These are phyloP conservation scores for Epinephelus awoara DNA, from an alignment of 2,797 vertebrate genomes.

Conservation along the genomic window DNA sequence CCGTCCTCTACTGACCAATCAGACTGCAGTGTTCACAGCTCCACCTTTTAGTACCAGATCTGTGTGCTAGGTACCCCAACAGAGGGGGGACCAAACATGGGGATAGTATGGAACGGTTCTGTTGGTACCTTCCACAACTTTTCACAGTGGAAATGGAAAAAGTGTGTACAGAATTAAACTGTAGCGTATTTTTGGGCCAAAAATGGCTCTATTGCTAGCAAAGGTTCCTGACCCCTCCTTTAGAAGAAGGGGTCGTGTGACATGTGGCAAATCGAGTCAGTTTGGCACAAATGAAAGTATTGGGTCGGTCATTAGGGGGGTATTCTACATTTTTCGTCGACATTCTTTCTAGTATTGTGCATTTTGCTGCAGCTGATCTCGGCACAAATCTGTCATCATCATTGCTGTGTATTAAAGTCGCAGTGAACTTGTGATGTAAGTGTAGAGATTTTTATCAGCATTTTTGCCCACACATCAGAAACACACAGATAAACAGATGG, in stretches of 20 bases:
- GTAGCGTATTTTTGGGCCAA: too few species aligned
- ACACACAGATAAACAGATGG: conserved; percentile 52
- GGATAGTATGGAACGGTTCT: too few species aligned
- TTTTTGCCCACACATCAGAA: conserved; percentile 34
- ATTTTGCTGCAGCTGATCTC: neutral
- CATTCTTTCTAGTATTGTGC: neutral
- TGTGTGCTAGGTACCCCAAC: too few species aligned
- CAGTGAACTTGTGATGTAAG: conserved; percentile 1
- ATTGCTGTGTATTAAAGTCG: neutral
- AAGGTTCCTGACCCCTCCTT: too few species aligned
- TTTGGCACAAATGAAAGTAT: neutral
- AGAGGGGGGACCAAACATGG: too few species aligned
- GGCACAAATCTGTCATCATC: neutral
- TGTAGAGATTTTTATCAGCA: conserved; percentile 11
- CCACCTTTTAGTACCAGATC: too few species aligned
- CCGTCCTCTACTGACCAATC: too few species aligned
- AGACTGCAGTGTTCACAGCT: too few species aligned
- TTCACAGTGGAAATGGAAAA: too few species aligned
- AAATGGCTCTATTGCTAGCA: too few species aligned
- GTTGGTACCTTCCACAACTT: too few species aligned
- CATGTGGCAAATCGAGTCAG: neutral
- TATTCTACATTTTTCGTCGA: neutral
- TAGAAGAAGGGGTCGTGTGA: neutral
- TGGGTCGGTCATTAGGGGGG: neutral
- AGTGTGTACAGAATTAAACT: too few species aligned